Percentiles rank a stretch among this genome's conserved stretches.
Conservation (phyloP, 2,888 invertebrate species). For the Caenorhabditis japonica region DNA sequence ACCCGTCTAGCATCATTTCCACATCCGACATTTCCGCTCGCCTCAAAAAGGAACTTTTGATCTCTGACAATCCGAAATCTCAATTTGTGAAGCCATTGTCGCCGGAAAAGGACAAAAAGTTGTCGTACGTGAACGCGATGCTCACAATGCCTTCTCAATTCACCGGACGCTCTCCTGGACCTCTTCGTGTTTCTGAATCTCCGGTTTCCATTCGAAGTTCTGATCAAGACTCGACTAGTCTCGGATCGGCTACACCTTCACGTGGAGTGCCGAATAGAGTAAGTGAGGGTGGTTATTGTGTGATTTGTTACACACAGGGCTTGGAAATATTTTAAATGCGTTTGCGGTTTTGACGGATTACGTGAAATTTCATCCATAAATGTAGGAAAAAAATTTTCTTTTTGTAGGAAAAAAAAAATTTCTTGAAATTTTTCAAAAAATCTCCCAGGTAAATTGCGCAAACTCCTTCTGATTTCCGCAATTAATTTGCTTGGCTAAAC, state of each 20-base stretch:
- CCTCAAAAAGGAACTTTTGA: conserved; percentile 8
- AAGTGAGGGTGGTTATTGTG: too few relatives aligned
- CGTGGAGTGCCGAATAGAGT: conserved; percentile 6
- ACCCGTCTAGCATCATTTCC: conserved; percentile 19
- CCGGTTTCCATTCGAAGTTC: conserved; percentile 22
- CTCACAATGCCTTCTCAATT: conserved; percentile 61
- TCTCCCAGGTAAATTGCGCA: too few relatives aligned
- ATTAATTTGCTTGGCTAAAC: too few relatives aligned
- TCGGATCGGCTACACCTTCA: conserved; percentile 24
- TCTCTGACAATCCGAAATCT: conserved; percentile 19
- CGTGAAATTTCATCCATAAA: too few relatives aligned
- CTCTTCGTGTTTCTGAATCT: conserved; percentile 23
- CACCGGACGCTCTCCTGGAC: conserved; percentile 59
- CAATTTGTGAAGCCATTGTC: conserved; percentile 55
- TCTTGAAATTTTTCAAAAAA: too few relatives aligned
- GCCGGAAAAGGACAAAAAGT: conserved; percentile 57
- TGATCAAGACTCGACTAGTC: conserved; percentile 18
- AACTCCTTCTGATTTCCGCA: too few relatives aligned
- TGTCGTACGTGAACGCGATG: conserved; percentile 66
- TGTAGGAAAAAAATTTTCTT: too few relatives aligned
- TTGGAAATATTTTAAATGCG: too few relatives aligned
- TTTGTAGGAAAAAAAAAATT: too few relatives aligned
- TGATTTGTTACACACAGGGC: too few relatives aligned
- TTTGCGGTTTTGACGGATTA: too few relatives aligned
- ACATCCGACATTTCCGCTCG: conserved; percentile 18